Conservation (phyloP, 1,140 invertebrate genomes). For the Procambarus virginalis region DNA sequence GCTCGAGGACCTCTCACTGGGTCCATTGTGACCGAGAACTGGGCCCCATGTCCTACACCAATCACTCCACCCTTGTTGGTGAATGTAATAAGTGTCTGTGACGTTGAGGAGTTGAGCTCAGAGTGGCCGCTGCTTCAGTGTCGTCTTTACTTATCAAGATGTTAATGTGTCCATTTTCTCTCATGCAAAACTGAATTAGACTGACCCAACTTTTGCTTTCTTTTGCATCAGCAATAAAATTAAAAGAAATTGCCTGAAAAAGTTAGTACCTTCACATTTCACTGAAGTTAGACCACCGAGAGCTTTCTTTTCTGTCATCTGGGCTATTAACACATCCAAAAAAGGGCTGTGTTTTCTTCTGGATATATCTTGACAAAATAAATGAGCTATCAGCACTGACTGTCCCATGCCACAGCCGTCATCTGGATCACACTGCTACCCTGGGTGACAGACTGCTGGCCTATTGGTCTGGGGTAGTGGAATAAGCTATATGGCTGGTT, state of each 20-base stretch:
- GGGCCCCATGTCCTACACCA: conserved; percentile 36
- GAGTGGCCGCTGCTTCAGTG: conserved; percentile 34
- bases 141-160: conserved; percentile 9
- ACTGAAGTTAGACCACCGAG: conserved; percentile 45
- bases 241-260: neutral
- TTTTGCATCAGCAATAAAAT: neutral
- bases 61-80: conserved; percentile 18
- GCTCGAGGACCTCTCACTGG: conserved; percentile 48
- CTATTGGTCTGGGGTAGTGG: conserved; percentile 35
- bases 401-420: conserved; percentile 46
- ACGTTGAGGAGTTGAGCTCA: conserved; percentile 29
- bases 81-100: conserved; percentile 36
- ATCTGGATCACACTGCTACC: conserved; percentile 43
- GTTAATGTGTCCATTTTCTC: neutral
- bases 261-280: conserved; percentile 5
- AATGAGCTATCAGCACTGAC: conserved; percentile 44
- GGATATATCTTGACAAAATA: conserved; percentile 39
- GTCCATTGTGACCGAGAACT: conserved; percentile 41
- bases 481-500: conserved; percentile 37
- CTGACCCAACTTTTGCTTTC: neutral
- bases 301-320: conserved; percentile 44
- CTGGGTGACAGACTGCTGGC: conserved; percentile 29
- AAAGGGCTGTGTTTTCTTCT: conserved; percentile 35
- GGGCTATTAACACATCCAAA: conserved; percentile 46
- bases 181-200: neutral